Base-by-base conservation (phyloP, 2,797 vertebrate species). In the Pelodytes ibericus region DNA sequence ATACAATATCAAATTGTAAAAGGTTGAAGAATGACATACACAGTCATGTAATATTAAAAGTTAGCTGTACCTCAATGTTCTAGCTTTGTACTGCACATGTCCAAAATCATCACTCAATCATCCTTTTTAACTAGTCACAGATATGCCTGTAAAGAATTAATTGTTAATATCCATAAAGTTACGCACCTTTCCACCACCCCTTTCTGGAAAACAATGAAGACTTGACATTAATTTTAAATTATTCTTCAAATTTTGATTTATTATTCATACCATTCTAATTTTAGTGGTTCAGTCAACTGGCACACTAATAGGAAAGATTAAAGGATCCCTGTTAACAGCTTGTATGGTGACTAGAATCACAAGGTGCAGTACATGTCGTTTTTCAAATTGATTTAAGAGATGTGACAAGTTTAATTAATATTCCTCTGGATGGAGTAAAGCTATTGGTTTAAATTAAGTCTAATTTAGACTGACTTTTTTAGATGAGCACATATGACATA, bases 201-300 rank as follows among this genome's bases (percentile, higher is more conserved):
- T 60, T 47, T 47, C 56, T 51, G 22, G 16, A 60, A 49, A 69
- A 75, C 73, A 75, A 69, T 68, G 51, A 60, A 36, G 56, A 27
- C 15, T 13, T 69, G 73, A 68, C 73, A 75, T 61, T 29, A 27
- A 51, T 69, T 49, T 41, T 60, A 51, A 41, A 69, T 75, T n/a
- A 68, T 68, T 67, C 51, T 41, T 69, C 63, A 41, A 60, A 60
- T 67, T 51, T 60, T 69, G 73, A 68, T 75, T 51, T 75, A 69
- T 69, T 75, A 75, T 51, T 57, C 65, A 69, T 75, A 44, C 63
- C 67, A 16, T 64, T 75, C 36, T 64, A 57, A 53, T 62, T 61
- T 69, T 75, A 61, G 73, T 57, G 33, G 73, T 33, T 75, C 65
- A 60, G 73, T 49, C 66, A 69, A 69, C 63, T 75, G 73, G 56